Base-by-base conservation (phyloP, 1,140 invertebrate species). In the Cydia splendana region DNA sequence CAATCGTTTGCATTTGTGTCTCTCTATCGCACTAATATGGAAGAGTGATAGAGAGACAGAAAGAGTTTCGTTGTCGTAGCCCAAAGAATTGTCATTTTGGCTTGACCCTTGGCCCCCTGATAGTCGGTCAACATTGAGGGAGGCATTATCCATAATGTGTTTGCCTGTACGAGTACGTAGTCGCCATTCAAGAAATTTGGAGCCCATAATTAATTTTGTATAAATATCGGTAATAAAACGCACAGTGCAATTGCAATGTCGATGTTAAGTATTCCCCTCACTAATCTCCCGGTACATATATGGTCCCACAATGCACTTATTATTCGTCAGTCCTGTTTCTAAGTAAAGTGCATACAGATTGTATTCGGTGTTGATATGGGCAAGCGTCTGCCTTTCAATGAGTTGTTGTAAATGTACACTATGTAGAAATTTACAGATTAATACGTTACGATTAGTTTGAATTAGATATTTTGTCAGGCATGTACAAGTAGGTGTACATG, bases 251-350 rank as follows among this genome's bases (percentile, higher is more conserved):
- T 82, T 81, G 83, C 34, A 86, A 84, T 82, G 86, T 92, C 89
- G 89, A 91, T 81, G 88, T 91, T 91, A 88, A 76, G 83, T 88
- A 91, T 92, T 92, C 91, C 81, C 87, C 81, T 92, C 91, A 93
- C 90, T 93, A 93, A 91, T 91, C 90, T 88, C 73, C 74, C 83
- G 86, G 84, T 87, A 86, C 91, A 82, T 89, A 91, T 91, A 88
- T 84, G 90, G 90, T 85, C 84, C 85, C 88, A 91, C 91, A 93
- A 91, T 93, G 91, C 90, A 91, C 88, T 93, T 93, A 88, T 93
- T 93, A 91, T 93, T 93, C 89, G 89, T 85, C 90, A 90, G 91
- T 91, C 87, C 88, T 81, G 83, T 87, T 93, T 93, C 91, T 93
- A 89, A 91, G 91, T 91, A 93, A 93, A 93, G 82, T 91, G 89